Evolutionary conservation across 2,797 vertebrate species (phyloP).

Genomic region (Poeciliopsis paucimaculata): DNA sequence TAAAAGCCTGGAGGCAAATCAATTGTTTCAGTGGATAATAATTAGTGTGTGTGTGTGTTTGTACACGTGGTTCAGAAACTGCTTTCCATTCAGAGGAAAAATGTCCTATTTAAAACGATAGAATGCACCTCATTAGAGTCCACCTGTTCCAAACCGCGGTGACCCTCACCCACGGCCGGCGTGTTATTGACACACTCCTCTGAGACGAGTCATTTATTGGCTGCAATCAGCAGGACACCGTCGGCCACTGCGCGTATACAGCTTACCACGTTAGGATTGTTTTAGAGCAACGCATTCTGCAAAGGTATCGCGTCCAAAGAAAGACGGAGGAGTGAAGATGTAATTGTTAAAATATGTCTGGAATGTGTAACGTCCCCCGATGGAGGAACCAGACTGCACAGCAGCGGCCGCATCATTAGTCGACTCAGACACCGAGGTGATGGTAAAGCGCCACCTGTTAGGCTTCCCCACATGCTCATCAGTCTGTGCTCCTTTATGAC

Average conservation of each 20-base stretch:
- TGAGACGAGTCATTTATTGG: slow-evolving; percentile 60
- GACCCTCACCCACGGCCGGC: slow-evolving; percentile 59
- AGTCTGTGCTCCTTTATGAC: slow-evolving; percentile 16
- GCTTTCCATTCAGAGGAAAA: slow-evolving; percentile 52
- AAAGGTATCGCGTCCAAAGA: background rate
- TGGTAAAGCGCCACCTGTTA: slow-evolving; percentile 38
- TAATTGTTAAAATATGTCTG: slow-evolving; percentile 42
- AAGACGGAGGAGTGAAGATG: slow-evolving; percentile 10
- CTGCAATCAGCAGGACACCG: slow-evolving; percentile 40
- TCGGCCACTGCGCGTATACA: background rate
- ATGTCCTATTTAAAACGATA: slow-evolving; percentile 71
- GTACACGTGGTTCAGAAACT: slow-evolving; percentile 48
- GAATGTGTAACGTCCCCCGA: slow-evolving; percentile 24
- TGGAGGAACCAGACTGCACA: slow-evolving; percentile 30
- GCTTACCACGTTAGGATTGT: slow-evolving; percentile 37
- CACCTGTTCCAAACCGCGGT: slow-evolving; percentile 73
- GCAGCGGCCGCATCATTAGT: slow-evolving; percentile 67
- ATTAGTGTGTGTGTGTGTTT: slow-evolving; percentile 22
- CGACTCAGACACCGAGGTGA: slow-evolving; percentile 33
- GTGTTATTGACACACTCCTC: slow-evolving; percentile 62
- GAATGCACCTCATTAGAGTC: slow-evolving; percentile 75
- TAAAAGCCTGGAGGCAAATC: slow-evolving; percentile 17
- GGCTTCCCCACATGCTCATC: slow-evolving; percentile 26
- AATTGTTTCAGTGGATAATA: slow-evolving; percentile 20
- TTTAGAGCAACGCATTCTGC: slow-evolving; percentile 13